Conservation (phyloP, 2,797 vertebrate genomes). For the Sarcophilus harrisii region DNA sequence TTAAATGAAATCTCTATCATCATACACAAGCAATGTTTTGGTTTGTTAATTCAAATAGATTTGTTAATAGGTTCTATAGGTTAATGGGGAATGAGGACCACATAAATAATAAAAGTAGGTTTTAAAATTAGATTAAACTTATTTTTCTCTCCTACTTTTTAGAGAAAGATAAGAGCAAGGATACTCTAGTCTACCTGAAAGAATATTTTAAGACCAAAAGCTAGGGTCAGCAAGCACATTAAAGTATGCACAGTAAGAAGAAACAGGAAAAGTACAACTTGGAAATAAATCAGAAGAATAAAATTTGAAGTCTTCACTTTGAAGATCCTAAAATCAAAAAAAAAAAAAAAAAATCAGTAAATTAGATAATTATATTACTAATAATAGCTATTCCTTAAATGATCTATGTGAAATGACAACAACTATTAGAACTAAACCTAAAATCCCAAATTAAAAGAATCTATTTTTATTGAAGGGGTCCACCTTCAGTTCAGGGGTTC, state of each 20-base stretch:
- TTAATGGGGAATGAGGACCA: background rate
- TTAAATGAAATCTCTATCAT: background rate
- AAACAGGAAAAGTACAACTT: slow-evolving; percentile 21
- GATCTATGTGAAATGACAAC: background rate
- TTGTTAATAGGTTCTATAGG: background rate
- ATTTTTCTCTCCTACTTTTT: background rate
- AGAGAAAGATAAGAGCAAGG: background rate
- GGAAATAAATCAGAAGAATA: slow-evolving; percentile 20
- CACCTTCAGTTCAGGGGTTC: background rate
- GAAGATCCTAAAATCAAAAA: slow-evolving; percentile 14
- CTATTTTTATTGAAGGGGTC: background rate
- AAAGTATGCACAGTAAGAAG: slow-evolving; percentile 1
- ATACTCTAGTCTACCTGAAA: slow-evolving; percentile 9
- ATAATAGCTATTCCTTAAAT: slow-evolving; percentile 19
- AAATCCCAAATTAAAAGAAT: background rate
- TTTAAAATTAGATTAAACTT: background rate
- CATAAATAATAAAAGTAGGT: background rate
- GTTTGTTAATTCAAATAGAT: background rate
- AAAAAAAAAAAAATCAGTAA: slow-evolving; percentile 28
- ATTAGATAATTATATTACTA: slow-evolving; percentile 15
- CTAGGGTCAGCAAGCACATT: background rate
- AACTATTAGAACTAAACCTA: background rate
- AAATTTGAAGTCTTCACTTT: slow-evolving; percentile 18
- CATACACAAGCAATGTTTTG: background rate
- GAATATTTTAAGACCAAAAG: slow-evolving; percentile 24